Conservation (phyloP, 1,140 invertebrate species). For the Nasonia longicornis region DNA sequence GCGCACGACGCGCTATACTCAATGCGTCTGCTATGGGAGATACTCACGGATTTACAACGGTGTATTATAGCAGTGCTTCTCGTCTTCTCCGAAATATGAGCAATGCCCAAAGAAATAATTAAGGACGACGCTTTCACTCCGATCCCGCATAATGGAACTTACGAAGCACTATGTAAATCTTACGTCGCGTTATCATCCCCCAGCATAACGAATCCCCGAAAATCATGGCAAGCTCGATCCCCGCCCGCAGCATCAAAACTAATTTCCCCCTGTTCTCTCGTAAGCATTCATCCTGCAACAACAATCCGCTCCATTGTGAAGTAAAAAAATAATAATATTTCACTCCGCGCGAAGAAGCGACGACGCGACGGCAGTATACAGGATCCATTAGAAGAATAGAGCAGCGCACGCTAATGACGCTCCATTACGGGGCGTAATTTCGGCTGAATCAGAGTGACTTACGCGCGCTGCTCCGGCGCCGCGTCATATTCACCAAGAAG, state of each 20-base stretch:
- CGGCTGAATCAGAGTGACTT: constrained; percentile 45
- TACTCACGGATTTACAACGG: background rate
- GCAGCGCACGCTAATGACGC: constrained; percentile 13
- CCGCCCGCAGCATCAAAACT: background rate
- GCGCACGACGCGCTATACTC: too few relatives aligned
- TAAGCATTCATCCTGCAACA: background rate
- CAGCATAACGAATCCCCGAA: background rate
- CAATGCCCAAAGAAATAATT: background rate
- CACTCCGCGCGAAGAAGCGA: background rate
- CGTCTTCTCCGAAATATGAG: background rate
- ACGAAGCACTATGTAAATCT: constrained; percentile 7
- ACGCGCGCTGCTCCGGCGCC: background rate
- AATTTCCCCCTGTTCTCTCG: background rate
- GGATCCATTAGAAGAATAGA: background rate
- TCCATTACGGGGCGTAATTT: constrained; percentile 35
- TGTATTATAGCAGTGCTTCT: background rate
- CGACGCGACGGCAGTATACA: too few relatives aligned
- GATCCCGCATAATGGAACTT: background rate
- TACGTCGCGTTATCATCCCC: background rate
- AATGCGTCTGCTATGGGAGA: background rate
- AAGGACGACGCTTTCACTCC: background rate
- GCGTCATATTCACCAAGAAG: background rate
- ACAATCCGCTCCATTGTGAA: background rate
- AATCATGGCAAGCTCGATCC: background rate
- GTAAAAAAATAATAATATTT: constrained; percentile 35